A percentile compares a stretch with the other conserved stretches of the same genome.
Conservation (phyloP, 2,113 vertebrate species). For the Xerus inauris region DNA sequence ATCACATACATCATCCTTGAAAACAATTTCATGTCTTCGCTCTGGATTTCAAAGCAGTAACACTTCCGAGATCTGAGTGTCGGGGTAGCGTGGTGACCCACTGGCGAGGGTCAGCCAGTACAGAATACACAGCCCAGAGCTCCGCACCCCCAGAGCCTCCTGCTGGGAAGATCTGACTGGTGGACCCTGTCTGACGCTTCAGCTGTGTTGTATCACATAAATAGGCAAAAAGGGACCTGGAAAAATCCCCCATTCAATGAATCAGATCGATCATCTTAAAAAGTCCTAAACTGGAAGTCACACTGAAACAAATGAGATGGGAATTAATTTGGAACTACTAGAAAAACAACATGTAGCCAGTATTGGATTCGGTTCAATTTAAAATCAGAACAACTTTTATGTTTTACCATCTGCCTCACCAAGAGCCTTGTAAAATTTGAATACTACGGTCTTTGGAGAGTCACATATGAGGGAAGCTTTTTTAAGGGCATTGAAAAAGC, state of each 20-base stretch:
- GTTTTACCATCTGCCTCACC: constrained; percentile 76
- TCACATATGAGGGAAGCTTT: constrained; percentile 51
- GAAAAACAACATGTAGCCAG: constrained; percentile 64
- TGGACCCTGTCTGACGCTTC: neutral
- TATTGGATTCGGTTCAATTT: constrained; percentile 70
- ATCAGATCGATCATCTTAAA: constrained; percentile 53
- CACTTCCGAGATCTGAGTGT: neutral
- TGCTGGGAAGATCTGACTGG: neutral
- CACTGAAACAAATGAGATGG: constrained; percentile 63
- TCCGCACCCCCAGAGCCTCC: neutral
- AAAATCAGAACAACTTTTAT: constrained; percentile 76
- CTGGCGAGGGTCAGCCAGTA: neutral
- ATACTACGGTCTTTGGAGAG: constrained; percentile 58
- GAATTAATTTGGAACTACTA: constrained; percentile 68
- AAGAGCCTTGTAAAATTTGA: constrained; percentile 63
- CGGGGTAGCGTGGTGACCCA: neutral
- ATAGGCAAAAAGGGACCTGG: neutral
- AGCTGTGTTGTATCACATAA: neutral
- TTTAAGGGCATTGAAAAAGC: constrained; percentile 60
- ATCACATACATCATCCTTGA: constrained; percentile 38
- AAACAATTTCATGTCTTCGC: constrained; percentile 4
- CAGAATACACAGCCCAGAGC: too few species aligned
- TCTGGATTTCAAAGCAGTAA: neutral
- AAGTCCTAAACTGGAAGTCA: constrained; percentile 52
- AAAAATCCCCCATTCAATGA: neutral